Evolutionary conservation across 2,888 invertebrate species (phyloP), one percentile per base, ranked within the genome.

Genomic region (Chrysotoxum bicinctum): DNA sequence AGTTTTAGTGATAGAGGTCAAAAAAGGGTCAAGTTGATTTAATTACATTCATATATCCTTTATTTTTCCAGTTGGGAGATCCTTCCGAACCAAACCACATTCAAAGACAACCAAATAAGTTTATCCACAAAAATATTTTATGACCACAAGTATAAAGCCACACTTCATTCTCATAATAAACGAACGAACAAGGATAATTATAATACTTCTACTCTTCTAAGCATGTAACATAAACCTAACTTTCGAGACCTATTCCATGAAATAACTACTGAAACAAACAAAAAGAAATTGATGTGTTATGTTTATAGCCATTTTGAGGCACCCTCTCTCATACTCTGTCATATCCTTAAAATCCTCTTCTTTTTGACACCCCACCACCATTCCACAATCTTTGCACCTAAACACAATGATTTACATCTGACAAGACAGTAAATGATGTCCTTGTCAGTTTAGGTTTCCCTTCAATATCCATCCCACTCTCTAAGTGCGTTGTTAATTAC

Each of bases 351-450:
- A 58, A 37, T 58, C 58, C 14, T n/a, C n/a, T 32, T 54, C n/a
- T 54, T 23, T 30, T 37, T 37, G 14, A 21, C 12, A 7, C 3
- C 14, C 19, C 48, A 12, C 48, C 12, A 0, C 14, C 14, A 5
- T 2, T 21, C 16, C 16, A 5, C 7, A 37, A 6, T 14, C 58
- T 21, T 21, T 37, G 37, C 21, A 58, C 58, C 37, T 19, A 66
- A 66, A 66, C 66, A 66, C 50, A 73, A 60, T 73, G 58, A 68
- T 66, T 75, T 81, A 75, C 69, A 75, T 75, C 69, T 58, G 76
- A 72, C 64, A 77, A 60, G 70, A 81, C 56, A 50, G 70, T 60
- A 66, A 82, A 82, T 76, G 72, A 66, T 77, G 76, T 70, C 81
- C 81, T 48, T 75, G 75, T 70, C 69, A 62, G 76, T 40, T 45